A percentile compares a stretch with the other conserved stretches of the same genome.
Conservation (phyloP, 2,888 invertebrate species). For the Drosophila maculinotata region DNA sequence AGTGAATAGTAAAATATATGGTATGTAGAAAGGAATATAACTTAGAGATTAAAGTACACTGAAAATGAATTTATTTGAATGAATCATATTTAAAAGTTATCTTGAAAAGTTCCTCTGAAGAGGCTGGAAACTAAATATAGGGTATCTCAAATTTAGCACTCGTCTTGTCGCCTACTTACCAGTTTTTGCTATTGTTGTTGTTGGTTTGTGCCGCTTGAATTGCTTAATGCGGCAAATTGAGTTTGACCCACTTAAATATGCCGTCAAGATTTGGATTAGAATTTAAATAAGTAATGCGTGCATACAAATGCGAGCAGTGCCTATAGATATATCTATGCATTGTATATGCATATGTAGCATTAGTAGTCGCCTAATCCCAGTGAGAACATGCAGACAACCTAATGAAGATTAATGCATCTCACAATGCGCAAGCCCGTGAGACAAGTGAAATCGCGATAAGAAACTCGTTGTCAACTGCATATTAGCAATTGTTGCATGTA, state of each 20-base stretch:
- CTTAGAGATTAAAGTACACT: too few relatives aligned
- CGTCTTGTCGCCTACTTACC: not conserved
- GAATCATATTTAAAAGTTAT: too few relatives aligned
- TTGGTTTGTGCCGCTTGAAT: conserved; percentile 33
- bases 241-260: conserved; percentile 22
- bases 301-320: not conserved
- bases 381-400: conserved; percentile 45
- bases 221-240: conserved; percentile 45
- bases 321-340: not conserved
- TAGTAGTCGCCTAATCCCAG: conserved; percentile 35
- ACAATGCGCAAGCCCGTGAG: conserved; percentile 18
- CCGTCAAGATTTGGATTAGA: conserved; percentile 1
- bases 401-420: conserved; percentile 68
- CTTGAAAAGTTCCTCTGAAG: too few relatives aligned
- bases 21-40: too few relatives aligned
- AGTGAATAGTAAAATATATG: too few relatives aligned
- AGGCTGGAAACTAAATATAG: too few relatives aligned
- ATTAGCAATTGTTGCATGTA: conserved; percentile 46
- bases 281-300: conserved; percentile 30
- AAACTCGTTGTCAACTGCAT: conserved; percentile 26
- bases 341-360: not conserved
- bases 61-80: too few relatives aligned
- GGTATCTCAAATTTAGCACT: too few relatives aligned
- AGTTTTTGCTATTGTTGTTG: conserved; percentile 18
- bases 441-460: conserved; percentile 39